Evolutionary conservation across 2,888 invertebrate genomes (phyloP).

Genomic region (Oscheius sp.): DNA sequence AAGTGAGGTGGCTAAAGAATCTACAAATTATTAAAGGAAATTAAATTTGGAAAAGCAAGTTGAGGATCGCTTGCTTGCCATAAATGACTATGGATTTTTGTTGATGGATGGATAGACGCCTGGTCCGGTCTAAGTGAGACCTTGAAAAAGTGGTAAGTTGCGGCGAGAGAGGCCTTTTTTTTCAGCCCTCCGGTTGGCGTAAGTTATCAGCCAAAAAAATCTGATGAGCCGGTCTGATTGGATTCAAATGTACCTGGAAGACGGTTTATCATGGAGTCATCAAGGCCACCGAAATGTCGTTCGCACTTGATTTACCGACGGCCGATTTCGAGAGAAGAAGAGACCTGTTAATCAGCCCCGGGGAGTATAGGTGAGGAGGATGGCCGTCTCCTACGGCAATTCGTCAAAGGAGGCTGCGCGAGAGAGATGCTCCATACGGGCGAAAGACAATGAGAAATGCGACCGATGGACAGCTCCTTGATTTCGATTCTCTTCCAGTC

Average conservation of each 20-base stretch:
- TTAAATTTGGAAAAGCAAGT: not conserved
- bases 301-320: conserved; percentile 34
- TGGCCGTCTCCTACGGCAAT: conserved; percentile 27
- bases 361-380: not conserved
- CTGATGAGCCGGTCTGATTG: conserved; percentile 9
- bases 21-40: not conserved
- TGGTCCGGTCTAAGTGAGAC: not conserved
- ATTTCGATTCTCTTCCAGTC: not conserved
- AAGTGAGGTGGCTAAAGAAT: not conserved
- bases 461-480: not conserved
- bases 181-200: not conserved
- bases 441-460: conserved; percentile 29
- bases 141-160: conserved; percentile 18
- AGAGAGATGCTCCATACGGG: conserved; percentile 16
- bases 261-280: conserved; percentile 22
- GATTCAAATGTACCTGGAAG: conserved; percentile 10
- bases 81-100: not conserved
- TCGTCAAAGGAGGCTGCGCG: conserved; percentile 23
- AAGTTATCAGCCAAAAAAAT: not conserved
- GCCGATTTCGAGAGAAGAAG: not conserved
- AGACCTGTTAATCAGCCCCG: conserved; percentile 15
- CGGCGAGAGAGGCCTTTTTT: not conserved
- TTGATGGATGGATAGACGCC: not conserved
- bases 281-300: conserved; percentile 34
- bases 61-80: not conserved